A percentile compares a stretch with the other conserved stretches of the same genome.
These are phyloP conservation scores for Damaliscus lunatus DNA, from an alignment of 2,113 vertebrate species.

Conservation along the genomic window DNA sequence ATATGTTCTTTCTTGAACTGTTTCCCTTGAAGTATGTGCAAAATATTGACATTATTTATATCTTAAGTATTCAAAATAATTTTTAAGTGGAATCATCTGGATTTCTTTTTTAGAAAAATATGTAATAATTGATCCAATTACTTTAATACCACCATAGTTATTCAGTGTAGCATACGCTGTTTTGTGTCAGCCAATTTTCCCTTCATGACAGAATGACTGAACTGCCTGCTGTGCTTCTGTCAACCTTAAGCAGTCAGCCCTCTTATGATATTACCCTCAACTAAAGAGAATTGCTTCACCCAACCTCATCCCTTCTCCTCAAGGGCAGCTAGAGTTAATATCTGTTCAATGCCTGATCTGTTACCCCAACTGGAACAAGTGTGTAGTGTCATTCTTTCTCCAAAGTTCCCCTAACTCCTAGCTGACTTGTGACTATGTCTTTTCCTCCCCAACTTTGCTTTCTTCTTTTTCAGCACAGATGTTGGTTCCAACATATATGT, in stretches of 20 bases:
- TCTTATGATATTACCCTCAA: not conserved
- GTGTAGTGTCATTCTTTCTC: rapidly evolving
- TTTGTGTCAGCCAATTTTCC: not conserved
- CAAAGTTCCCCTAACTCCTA: not conserved
- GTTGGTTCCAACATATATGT: not conserved
- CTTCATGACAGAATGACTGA: not conserved
- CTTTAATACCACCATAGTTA: not conserved
- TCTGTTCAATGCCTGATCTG: not conserved
- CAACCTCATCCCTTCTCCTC: no score
- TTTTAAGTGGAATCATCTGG: not conserved
- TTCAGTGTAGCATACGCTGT: no score
- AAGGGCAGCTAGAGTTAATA: not conserved
- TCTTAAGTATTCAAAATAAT: not conserved
- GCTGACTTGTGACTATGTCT: not conserved
- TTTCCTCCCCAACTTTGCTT: not conserved
- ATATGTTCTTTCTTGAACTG: not conserved
- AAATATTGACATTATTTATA: not conserved
- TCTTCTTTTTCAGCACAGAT: not conserved
- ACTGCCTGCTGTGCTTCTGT: not conserved
- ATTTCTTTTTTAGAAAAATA: not conserved
- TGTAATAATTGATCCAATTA: not conserved
- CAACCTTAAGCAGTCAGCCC: not conserved
- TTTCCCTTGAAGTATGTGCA: not conserved
- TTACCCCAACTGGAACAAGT: no score
- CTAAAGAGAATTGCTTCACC: not conserved